Percentiles rank a stretch among this genome's conserved stretches.
Conservation (phyloP, 2,797 vertebrate genomes). For the Siniperca obscura region DNA sequence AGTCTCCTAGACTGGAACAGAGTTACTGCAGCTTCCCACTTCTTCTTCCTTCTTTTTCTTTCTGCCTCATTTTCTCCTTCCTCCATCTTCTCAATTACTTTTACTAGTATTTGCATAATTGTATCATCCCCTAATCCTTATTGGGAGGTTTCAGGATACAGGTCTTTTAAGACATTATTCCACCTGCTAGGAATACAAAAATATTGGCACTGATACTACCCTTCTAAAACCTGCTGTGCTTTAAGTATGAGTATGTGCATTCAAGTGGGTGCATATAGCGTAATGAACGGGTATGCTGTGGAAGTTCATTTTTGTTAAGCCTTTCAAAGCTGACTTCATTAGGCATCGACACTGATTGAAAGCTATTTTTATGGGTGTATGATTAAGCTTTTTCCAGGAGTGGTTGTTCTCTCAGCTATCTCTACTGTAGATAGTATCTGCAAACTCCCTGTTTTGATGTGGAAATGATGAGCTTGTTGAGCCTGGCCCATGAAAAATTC, state of each 20-base stretch:
- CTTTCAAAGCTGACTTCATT: constrained; percentile 67
- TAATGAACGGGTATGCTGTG: constrained; percentile 26
- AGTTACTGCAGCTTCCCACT: background rate
- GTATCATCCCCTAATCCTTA: background rate
- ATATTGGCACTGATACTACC: background rate
- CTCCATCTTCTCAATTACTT: background rate
- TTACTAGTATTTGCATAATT: background rate
- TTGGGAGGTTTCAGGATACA: background rate
- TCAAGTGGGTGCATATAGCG: constrained; percentile 14
- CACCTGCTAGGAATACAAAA: background rate
- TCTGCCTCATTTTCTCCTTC: background rate
- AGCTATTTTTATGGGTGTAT: constrained; percentile 62
- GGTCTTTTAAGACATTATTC: background rate
- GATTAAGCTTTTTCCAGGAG: constrained; percentile 53
- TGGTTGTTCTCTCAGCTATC: constrained; percentile 54
- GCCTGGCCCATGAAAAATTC: constrained; percentile 55
- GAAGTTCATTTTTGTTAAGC: constrained; percentile 61
- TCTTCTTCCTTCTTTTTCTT: background rate
- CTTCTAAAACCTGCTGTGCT: background rate
- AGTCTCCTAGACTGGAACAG: background rate
- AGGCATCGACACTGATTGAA: constrained; percentile 67
- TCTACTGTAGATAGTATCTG: constrained; percentile 60
- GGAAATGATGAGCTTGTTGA: constrained; percentile 70
- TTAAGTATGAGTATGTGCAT: constrained; percentile 23
- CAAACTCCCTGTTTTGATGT: constrained; percentile 64